These are phyloP conservation scores for Orthonevra nobilis DNA, from an alignment of 2,888 invertebrate genomes.

Conservation along the genomic window DNA sequence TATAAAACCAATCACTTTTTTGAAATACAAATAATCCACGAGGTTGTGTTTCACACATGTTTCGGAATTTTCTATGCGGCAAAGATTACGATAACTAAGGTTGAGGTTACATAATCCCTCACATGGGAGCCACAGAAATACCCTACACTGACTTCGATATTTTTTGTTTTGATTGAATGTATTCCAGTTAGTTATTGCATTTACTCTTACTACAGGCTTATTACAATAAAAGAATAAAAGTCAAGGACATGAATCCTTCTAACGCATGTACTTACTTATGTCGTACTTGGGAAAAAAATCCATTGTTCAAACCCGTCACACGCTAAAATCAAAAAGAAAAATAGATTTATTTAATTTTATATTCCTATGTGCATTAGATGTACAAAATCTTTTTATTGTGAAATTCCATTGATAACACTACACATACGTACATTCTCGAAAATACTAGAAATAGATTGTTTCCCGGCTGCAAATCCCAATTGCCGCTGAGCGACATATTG, in stretches of 20 bases:
- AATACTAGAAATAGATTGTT: conserved; percentile 76
- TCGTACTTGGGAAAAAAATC: conserved; percentile 74
- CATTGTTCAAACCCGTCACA: conserved; percentile 74
- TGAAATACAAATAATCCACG: too few relatives aligned
- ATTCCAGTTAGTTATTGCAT: too few relatives aligned
- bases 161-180: too few relatives aligned
- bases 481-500: conserved; percentile 74
- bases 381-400: conserved; percentile 19
- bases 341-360: neutral
- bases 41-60: too few relatives aligned
- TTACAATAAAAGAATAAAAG: neutral
- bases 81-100: neutral
- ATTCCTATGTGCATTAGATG: neutral
- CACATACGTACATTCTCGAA: conserved; percentile 77
- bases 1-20: too few relatives aligned
- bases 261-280: conserved; percentile 77
- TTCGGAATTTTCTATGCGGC: neutral
- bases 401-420: conserved; percentile 28
- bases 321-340: conserved; percentile 72
- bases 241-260: conserved; percentile 74
- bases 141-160: too few relatives aligned
- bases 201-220: too few relatives aligned
- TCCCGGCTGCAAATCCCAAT: conserved; percentile 70
- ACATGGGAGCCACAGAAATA: too few relatives aligned
- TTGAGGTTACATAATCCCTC: conserved; percentile 69